These are phyloP conservation scores for Dasyornis broadbenti DNA, from an alignment of 2,113 vertebrate species.

Conservation along the genomic window DNA sequence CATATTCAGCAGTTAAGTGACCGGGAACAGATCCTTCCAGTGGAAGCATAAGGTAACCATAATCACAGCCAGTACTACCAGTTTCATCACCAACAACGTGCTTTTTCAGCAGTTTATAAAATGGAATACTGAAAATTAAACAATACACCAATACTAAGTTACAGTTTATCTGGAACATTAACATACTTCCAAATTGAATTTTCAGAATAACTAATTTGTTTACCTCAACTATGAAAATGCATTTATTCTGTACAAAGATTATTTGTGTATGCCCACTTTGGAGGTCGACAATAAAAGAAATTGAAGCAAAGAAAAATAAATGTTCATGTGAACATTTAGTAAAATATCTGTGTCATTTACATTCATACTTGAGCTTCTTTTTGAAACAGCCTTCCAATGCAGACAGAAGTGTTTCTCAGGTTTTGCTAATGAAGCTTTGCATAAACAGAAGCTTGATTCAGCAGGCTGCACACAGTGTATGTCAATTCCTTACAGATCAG, in stretches of 20 bases:
- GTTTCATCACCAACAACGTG: neutral
- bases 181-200: neutral
- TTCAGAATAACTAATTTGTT: neutral
- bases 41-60: neutral
- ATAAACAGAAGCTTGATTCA: neutral
- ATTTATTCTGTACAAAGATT: neutral
- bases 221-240: neutral
- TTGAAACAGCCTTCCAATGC: neutral
- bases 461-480: neutral
- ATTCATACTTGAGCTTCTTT: neutral
- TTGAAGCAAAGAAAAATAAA: neutral
- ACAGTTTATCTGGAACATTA: neutral
- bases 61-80: neutral
- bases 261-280: neutral
- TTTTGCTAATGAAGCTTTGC: neutral
- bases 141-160: neutral
- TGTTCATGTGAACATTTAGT: neutral
- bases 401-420: neutral
- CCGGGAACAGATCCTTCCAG: neutral
- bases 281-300: neutral
- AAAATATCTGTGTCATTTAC: neutral
- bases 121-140: neutral
- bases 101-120: neutral
- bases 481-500: neutral
- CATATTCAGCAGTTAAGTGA: neutral